Base-by-base conservation (phyloP, 2,113 vertebrate species). In the Grantiella picta region DNA sequence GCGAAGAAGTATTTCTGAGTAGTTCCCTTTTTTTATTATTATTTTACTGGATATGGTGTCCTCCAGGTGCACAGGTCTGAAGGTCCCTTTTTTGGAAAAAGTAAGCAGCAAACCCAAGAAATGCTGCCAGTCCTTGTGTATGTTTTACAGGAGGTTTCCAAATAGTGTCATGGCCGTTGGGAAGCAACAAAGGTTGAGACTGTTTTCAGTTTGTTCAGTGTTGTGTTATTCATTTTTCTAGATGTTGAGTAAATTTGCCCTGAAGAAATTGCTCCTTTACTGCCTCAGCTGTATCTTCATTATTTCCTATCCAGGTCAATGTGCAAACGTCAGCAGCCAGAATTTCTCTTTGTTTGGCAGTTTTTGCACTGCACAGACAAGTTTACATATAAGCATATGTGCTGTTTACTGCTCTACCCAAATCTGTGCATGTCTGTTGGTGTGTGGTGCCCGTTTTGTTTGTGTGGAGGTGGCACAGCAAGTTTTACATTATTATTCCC, bases 31-130 rank as follows among this genome's bases (percentile, higher is more conserved):
- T 49, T 70, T 60, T 23, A 45, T 68, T 54, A 47, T 61, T 12
- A 60, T 92, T 94, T 84, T 72, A 84, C 66, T 38, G 31, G 3
- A 2, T 50, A 40, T 64, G 47, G 29, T 94, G 78, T 87, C 65
- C 87, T 89, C 82, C 82, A 90, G 84, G 60, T 95, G 71, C 78
- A 65, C 23, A 81, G 38, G n/a, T 77, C 81, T 92, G 78, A 92
- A 94, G 82, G 59, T 80, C 59, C 20, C 7, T 84, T 75, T 71
- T 79, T 70, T 59, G 59, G 73, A 64, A 92, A 89, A 49, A 79
- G 19, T 42, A 91, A 69, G 81, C 45, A 65, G 54, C 35, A 84
- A 86, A 69, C 5, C 15, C 45, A 78, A 79, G 53, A 80, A 87
- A 85, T 85, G 0, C 28, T 86, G 35, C 73, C 77, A 91, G 50